Percentiles rank a stretch among this genome's conserved stretches.
These are phyloP conservation scores for Geococcyx californianus DNA, from an alignment of 2,113 vertebrate species.

Conservation along the genomic window DNA sequence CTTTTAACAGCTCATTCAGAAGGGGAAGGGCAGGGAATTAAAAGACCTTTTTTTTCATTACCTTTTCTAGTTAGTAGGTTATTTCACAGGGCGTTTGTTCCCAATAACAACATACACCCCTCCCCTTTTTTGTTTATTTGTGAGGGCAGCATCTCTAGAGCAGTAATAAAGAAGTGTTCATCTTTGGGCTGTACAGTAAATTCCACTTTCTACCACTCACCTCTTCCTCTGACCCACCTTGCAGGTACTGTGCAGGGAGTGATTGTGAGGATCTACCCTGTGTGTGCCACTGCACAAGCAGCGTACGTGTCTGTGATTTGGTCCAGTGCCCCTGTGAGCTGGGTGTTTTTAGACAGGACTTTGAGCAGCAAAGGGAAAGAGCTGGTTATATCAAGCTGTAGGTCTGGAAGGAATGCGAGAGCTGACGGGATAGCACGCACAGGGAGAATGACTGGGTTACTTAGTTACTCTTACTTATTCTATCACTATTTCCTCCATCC, in stretches of 20 bases:
- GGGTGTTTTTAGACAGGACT: background rate
- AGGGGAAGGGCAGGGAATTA: constrained; percentile 70
- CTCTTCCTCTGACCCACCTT: background rate
- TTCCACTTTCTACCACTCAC: background rate
- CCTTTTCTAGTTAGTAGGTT: background rate
- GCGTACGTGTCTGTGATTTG: background rate
- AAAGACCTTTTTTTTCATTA: background rate
- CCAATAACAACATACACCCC: rapidly evolving
- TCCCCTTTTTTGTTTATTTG: background rate
- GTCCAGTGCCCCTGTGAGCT: background rate
- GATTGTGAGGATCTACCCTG: background rate
- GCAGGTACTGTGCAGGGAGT: background rate
- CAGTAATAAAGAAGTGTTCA: background rate
- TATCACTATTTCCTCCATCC: background rate
- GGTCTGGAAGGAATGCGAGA: background rate
- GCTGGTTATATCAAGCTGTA: background rate
- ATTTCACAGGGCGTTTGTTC: background rate
- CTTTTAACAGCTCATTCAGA: constrained; percentile 85
- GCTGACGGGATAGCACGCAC: rapidly evolving
- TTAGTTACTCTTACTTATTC: background rate
- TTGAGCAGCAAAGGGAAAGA: background rate
- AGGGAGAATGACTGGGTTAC: background rate
- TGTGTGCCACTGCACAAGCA: background rate
- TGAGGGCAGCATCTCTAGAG: background rate
- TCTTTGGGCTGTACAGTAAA: background rate